These are phyloP conservation scores for Lasioglossum malachurum DNA, from an alignment of 2,888 invertebrate species.

Conservation along the genomic window DNA sequence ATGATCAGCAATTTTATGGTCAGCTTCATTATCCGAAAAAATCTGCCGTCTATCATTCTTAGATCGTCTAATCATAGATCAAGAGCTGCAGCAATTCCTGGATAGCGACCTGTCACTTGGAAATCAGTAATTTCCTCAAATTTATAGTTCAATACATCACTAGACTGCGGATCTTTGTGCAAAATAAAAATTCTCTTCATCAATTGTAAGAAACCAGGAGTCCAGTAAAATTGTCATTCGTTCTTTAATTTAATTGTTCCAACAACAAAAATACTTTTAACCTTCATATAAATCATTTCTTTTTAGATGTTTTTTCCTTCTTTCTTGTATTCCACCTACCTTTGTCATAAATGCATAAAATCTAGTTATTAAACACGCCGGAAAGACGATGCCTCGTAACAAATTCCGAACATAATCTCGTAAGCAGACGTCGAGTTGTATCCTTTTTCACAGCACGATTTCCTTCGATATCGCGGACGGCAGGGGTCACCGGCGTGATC, in stretches of 20 bases:
- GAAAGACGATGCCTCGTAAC: neutral
- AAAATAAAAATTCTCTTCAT: neutral
- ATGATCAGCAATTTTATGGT: neutral
- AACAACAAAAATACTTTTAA: neutral
- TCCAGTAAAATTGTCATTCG: neutral
- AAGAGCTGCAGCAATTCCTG: neutral
- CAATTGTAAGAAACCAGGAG: neutral
- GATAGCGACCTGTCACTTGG: no score
- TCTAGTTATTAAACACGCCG: neutral
- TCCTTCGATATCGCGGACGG: conserved; percentile 48
- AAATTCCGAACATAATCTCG: neutral
- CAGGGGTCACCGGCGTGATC: conserved; percentile 35
- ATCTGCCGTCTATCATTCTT: neutral
- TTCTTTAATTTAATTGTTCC: neutral
- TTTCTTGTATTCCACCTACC: no score
- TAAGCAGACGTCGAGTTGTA: conserved; percentile 33
- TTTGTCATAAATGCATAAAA: neutral
- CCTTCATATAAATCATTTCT: no score
- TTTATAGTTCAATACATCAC: neutral
- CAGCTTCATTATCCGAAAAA: neutral
- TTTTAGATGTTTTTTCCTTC: no score
- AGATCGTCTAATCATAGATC: neutral
- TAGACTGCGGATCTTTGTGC: neutral
- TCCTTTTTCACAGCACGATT: conserved; percentile 32
- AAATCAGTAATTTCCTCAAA: neutral